Conservation (phyloP, 2,888 invertebrate species). For the Drosophila picticornis region DNA sequence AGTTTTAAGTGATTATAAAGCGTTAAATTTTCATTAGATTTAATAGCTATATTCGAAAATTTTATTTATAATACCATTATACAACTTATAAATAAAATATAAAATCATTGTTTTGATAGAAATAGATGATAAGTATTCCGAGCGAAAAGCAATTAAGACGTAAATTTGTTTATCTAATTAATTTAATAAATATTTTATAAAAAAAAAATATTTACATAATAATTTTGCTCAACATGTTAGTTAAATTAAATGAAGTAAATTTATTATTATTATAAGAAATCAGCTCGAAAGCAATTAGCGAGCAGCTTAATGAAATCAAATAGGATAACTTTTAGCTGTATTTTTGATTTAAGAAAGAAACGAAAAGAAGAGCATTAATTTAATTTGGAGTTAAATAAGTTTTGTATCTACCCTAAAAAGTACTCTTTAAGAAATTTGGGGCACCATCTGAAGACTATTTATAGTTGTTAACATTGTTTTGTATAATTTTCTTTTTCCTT, state of each 20-base stretch:
- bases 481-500: not conserved
- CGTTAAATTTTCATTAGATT: not conserved
- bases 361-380: not conserved
- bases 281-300: not conserved
- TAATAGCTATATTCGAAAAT: not conserved
- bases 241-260: not conserved
- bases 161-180: too few species aligned
- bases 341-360: not conserved
- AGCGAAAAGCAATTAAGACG: fast-evolving
- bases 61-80: not conserved
- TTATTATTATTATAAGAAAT: not conserved
- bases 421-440: not conserved
- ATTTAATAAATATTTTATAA: not conserved
- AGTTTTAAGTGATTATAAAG: not conserved
- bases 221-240: not conserved
- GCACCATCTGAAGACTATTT: not conserved
- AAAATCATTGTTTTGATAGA: not conserved
- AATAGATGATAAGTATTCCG: too few species aligned
- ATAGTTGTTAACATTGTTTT: not conserved
- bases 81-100: not conserved
- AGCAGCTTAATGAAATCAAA: too few species aligned
- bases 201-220: not conserved
- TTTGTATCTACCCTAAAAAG: not conserved
- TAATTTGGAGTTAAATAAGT: not conserved
- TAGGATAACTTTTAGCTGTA: not conserved